These are phyloP conservation scores for Lepisosteus oculatus DNA, from an alignment of 2,113 vertebrate genomes.

Conservation along the genomic window DNA sequence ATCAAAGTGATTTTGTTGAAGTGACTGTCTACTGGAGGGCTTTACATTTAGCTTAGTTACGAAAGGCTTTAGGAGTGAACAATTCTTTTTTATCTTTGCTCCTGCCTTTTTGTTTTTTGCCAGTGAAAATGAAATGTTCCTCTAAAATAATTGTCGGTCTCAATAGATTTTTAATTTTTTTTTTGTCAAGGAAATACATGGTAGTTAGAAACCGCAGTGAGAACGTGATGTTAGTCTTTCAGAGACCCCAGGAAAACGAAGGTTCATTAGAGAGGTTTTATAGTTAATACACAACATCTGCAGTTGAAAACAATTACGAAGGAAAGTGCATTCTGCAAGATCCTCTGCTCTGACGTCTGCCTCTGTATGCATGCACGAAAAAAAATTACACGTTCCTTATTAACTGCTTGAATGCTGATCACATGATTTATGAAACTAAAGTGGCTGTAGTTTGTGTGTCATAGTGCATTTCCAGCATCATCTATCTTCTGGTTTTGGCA, in stretches of 20 bases:
- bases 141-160: conserved; percentile 2
- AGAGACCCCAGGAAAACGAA: conserved; percentile 12
- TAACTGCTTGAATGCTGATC: conserved; percentile 74
- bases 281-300: conserved; percentile 64
- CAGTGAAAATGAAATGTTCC: conserved; percentile 9
- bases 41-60: background rate
- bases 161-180: background rate
- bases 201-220: conserved; percentile 5
- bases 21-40: background rate
- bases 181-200: conserved; percentile 11
- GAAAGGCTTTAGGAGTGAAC: background rate
- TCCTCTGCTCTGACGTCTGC: conserved; percentile 8
- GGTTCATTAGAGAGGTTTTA: conserved; percentile 17
- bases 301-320: conserved; percentile 17
- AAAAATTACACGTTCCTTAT: conserved; percentile 63
- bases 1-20: background rate
- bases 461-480: conserved; percentile 79
- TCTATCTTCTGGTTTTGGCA: conserved; percentile 83
- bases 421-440: conserved; percentile 81
- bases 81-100: background rate
- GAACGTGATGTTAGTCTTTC: conserved; percentile 12
- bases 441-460: conserved; percentile 81
- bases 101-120: background rate
- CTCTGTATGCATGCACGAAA: conserved; percentile 26
- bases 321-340: background rate